A percentile compares a stretch with the other conserved stretches of the same genome.
These are phyloP conservation scores for Meleagris gallopavo DNA, from an alignment of 2,113 vertebrate genomes.

Conservation along the genomic window DNA sequence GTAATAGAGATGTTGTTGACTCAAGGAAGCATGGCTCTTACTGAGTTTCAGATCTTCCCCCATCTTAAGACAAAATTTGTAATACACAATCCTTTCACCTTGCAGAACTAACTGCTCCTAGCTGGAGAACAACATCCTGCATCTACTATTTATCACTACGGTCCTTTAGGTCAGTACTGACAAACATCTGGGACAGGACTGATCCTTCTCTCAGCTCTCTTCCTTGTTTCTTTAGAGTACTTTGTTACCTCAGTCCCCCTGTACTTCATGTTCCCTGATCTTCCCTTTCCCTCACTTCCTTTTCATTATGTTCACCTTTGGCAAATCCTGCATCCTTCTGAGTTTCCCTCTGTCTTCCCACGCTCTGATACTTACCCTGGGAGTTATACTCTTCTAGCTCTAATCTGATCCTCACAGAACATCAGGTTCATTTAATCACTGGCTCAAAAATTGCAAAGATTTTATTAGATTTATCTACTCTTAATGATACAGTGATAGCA, in stretches of 20 bases:
- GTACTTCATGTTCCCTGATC: neutral
- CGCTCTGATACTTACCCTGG: constrained; percentile 9
- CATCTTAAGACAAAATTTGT: neutral
- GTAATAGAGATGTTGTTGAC: neutral
- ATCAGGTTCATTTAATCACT: constrained; percentile 61
- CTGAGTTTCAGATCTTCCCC: neutral
- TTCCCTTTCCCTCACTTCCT: neutral
- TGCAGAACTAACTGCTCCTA: neutral
- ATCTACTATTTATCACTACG: rapidly evolving
- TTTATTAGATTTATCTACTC: constrained; percentile 59
- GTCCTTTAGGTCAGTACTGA: neutral
- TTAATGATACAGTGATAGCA: neutral
- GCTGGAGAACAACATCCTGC: neutral
- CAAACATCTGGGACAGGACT: neutral
- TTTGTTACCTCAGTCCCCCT: neutral
- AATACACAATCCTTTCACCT: neutral
- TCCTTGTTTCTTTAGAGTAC: neutral
- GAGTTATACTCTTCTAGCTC: constrained; percentile 14
- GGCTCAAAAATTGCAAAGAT: constrained; percentile 31
- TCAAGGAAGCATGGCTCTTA: neutral
- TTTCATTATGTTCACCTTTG: neutral
- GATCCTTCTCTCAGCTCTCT: neutral
- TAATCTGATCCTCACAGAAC: constrained; percentile 56
- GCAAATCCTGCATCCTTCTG: neutral
- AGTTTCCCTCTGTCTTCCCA: constrained; percentile 22